Evolutionary conservation across 37 sponge, comb jelly and placozoan genomes (phyloP), one percentile per base, ranked within the genome.

Genomic region (Aplysina aerophoba): DNA sequence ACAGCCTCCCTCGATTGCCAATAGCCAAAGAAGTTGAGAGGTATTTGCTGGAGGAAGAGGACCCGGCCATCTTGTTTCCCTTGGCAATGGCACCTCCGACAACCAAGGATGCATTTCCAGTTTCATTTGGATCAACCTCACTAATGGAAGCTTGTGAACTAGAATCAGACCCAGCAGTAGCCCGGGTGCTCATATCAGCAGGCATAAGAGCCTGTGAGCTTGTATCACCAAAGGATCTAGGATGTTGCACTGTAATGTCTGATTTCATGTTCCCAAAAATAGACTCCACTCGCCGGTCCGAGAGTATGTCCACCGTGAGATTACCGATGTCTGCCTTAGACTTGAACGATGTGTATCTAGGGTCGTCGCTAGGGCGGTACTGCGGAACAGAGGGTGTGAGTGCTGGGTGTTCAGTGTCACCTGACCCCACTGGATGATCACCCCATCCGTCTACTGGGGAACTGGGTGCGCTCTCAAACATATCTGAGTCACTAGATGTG

Each of bases 121-220:
- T 30, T 34, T 69, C 71, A 27, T 27, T 34, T n/a, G 17, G 71
- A 30, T 69, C 71, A n/a, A 30, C 33, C 6, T 69, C 71, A 69
- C 71, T 69, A 16, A 69, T 31, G 34, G 27, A n/a, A 31, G 44
- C 0, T 11, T 75, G 78, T 0, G 78, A 75, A 11, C 78, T 75
- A n/a, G 54, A 24, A 36, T 75, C 78, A 41, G 78, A 75, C 3
- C 78, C 78, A 36, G n/a, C 24, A 50, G 78, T 75, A 41, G 78
- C 44, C 78, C 54, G 44, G 53, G 78, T 75, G 53, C 78, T 75
- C 50, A 75, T 41, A 50, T 53, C 53, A 14, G 44, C 5, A 1
- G n/a, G 44, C 28, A 69, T n/a, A n/a, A 69, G 34, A 30, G 31
- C 71, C 71, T 35, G 71, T n/a, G 71, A 17, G 34, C 71, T 69